A percentile compares a stretch with the other conserved stretches of the same genome.
phyloP scores from a whole-genome alignment of 2,888 invertebrate species.

The Agriotes lineatus region DNA sequence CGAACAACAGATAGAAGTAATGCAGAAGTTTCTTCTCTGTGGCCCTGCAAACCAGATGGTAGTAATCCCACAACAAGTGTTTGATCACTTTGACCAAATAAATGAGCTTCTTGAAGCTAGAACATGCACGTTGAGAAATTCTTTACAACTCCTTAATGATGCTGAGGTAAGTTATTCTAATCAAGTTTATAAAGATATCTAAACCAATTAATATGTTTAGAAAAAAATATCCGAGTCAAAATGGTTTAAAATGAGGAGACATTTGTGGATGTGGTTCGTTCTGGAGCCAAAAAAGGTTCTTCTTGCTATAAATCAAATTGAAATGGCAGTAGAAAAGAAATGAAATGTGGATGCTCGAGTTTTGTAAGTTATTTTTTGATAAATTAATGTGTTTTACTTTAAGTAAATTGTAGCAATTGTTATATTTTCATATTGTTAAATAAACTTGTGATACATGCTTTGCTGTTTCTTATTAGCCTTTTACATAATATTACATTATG shows the following conservation, averaged over 20 bases:
- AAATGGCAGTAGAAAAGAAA: conserved; percentile 13
- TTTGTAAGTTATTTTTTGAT: too few relatives aligned
- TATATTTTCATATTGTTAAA: too few relatives aligned
- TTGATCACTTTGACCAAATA: conserved; percentile 21
- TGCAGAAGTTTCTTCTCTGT: conserved; percentile 29
- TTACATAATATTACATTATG: too few relatives aligned
- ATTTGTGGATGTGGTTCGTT: conserved; percentile 50
- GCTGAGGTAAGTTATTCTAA: conserved; percentile 17
- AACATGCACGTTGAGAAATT: conserved; percentile 2
- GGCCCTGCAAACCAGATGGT: conserved; percentile 42
- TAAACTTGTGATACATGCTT: too few relatives aligned
- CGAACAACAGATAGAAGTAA: conserved; percentile 12
- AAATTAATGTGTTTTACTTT: too few relatives aligned
- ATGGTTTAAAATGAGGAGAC: conserved; percentile 53
- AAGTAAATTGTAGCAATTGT: too few relatives aligned
- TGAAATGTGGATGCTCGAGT: not conserved
- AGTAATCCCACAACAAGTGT: conserved; percentile 23
- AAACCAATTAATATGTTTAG: too few relatives aligned
- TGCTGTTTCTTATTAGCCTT: too few relatives aligned
- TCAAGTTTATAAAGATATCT: too few relatives aligned
- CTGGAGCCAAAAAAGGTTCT: conserved; percentile 39
- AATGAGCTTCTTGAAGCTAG: conserved; percentile 3
- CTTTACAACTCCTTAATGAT: conserved; percentile 9
- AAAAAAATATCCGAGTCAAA: conserved; percentile 49
- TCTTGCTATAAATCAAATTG: conserved; percentile 37